A percentile compares a stretch with the other conserved stretches of the same genome.
phyloP scores from a whole-genome alignment of 2,113 vertebrate genomes.

The Cariama cristata region DNA sequence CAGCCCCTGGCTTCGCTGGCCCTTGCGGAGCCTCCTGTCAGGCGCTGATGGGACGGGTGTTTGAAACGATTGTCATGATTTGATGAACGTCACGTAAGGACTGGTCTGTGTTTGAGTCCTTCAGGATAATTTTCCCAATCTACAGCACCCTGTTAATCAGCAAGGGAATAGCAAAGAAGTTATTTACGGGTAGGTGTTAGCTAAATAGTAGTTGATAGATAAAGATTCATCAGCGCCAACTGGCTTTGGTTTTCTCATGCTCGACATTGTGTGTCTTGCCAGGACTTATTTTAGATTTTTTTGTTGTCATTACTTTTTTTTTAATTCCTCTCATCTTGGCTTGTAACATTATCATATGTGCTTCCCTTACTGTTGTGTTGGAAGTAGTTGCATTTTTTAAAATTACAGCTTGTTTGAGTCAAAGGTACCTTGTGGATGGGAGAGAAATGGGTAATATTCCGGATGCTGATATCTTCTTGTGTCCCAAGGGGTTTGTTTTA shows the following conservation, averaged over 20 bases:
- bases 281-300: background rate
- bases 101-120: background rate
- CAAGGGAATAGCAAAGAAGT: slow-evolving; percentile 2
- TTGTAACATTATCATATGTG: background rate
- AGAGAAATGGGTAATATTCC: background rate
- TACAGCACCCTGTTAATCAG: background rate
- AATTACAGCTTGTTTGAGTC: background rate
- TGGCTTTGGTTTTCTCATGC: slow-evolving; percentile 20
- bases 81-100: background rate
- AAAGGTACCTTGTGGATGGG: background rate
- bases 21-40: background rate
- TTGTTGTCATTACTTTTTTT: background rate
- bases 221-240: background rate
- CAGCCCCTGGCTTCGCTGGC: background rate
- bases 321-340: background rate
- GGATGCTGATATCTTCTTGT: background rate
- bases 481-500: slow-evolving; percentile 6
- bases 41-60: background rate
- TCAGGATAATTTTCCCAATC: background rate
- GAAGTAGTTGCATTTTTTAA: background rate
- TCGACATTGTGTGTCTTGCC: background rate
- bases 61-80: rapidly evolving
- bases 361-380: background rate
- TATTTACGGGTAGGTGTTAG: slow-evolving; percentile 13
- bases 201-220: slow-evolving; percentile 24